Conservation (phyloP, 2,113 vertebrate genomes). For the Dipodomys merriami region DNA sequence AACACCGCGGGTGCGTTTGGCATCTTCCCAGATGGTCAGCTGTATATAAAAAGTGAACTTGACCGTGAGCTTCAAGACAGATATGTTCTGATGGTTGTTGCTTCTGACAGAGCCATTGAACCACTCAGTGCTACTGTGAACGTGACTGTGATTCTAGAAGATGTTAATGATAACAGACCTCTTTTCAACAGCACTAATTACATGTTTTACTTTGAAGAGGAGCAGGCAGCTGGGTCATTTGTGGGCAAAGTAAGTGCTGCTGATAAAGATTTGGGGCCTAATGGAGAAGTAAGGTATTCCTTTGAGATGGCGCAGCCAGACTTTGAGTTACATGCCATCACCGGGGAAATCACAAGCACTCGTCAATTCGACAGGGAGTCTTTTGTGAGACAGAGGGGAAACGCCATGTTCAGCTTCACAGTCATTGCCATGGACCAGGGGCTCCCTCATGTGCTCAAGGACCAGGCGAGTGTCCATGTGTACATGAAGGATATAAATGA, state of each 20-base stretch:
- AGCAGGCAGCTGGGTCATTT: conserved; percentile 91
- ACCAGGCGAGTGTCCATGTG: conserved; percentile 97
- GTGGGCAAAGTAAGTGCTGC: conserved; percentile 93
- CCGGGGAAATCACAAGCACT: conserved; percentile 93
- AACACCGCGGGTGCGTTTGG: conserved; percentile 95
- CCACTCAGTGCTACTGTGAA: conserved; percentile 94
- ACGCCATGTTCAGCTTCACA: conserved; percentile 93
- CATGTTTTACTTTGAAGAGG: conserved; percentile 96
- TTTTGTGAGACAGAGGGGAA: conserved; percentile 94
- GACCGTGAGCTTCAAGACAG: conserved; percentile 96
- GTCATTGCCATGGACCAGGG: conserved; percentile 95
- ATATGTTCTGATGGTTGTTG: conserved; percentile 92
- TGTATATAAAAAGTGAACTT: conserved; percentile 97
- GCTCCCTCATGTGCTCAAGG: conserved; percentile 95
- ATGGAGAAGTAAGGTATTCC: conserved; percentile 95
- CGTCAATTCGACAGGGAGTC: conserved; percentile 94
- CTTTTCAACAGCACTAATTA: conserved; percentile 98
- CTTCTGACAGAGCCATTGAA: conserved; percentile 95
- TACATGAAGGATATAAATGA: conserved; percentile 98
- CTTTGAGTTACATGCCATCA: conserved; percentile 94
- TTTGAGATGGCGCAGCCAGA: conserved; percentile 94
- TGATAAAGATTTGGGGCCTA: conserved; percentile 95
- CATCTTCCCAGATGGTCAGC: conserved; percentile 97
- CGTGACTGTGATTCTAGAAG: conserved; percentile 94
- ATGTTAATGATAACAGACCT: conserved; percentile 97